Evolutionary conservation across 2,888 invertebrate genomes (phyloP).

Genomic region (Euplexia lucipara): DNA sequence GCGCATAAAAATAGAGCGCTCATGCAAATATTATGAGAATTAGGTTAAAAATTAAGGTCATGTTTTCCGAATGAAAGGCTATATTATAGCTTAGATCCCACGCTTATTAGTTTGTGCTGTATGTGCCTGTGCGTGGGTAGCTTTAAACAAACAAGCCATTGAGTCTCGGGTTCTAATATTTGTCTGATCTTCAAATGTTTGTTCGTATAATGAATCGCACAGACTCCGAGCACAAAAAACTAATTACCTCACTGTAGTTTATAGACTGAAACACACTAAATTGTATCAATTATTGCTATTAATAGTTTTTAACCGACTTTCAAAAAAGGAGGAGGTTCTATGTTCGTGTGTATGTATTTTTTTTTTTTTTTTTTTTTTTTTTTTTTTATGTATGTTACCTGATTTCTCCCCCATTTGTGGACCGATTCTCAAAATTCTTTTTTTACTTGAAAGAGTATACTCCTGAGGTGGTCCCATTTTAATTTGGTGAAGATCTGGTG

Average conservation of each 20-base stretch:
- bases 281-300: neutral
- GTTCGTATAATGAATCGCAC: conserved; percentile 18
- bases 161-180: neutral
- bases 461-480: too few relatives aligned
- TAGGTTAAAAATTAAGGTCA: neutral
- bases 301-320: too few relatives aligned
- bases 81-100: neutral
- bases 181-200: conserved; percentile 20
- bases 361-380: too few relatives aligned
- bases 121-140: conserved; percentile 1
- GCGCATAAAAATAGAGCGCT: neutral
- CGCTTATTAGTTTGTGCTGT: neutral
- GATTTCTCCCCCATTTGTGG: too few relatives aligned
- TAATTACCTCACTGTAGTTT: neutral
- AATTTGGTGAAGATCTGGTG: too few relatives aligned
- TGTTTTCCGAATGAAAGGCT: neutral
- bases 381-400: too few relatives aligned
- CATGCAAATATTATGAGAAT: neutral
- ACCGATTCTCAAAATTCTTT: too few relatives aligned
- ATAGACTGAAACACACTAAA: neutral
- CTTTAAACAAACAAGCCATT: neutral
- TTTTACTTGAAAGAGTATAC: too few relatives aligned
- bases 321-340: too few relatives aligned
- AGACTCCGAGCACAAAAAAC: neutral
- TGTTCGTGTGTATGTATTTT: too few relatives aligned